Percentiles rank a stretch among this genome's conserved stretches.
Evolutionary conservation across 2,797 vertebrate species (phyloP).

Genomic region (Hephaestus fuliginosus): DNA sequence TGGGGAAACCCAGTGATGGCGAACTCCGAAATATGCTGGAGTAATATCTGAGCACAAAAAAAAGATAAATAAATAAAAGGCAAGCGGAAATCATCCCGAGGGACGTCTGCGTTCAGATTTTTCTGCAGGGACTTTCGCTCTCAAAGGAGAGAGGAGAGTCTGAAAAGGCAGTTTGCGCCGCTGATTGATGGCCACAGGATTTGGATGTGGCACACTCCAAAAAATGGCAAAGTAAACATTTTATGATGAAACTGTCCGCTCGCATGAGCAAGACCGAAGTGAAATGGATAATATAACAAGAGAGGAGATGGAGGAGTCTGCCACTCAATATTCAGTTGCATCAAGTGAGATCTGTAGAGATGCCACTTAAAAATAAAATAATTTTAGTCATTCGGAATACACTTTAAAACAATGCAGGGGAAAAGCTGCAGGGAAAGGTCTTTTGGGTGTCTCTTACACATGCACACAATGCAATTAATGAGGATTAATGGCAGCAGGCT

Average conservation of each 20-base stretch:
- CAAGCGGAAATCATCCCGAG: slow-evolving; percentile 7
- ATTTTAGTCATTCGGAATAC: not conserved
- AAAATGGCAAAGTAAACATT: slow-evolving; percentile 41
- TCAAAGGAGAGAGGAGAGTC: not conserved
- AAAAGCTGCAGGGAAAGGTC: not conserved
- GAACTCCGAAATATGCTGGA: slow-evolving; percentile 42
- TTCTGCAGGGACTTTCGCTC: slow-evolving; percentile 3
- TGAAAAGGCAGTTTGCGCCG: slow-evolving; percentile 2
- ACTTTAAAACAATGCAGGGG: not conserved
- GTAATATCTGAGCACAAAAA: slow-evolving; percentile 30
- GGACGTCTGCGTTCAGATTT: slow-evolving; percentile 14
- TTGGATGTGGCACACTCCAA: slow-evolving; percentile 11
- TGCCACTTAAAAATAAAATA: not conserved
- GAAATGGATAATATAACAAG: slow-evolving; percentile 25
- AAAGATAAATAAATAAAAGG: not conserved
- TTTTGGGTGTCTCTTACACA: not conserved
- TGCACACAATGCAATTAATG: slow-evolving; percentile 21
- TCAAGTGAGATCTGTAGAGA: not conserved
- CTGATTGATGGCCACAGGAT: slow-evolving; percentile 43
- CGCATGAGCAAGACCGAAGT: slow-evolving; percentile 17
- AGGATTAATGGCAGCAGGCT: slow-evolving; percentile 44
- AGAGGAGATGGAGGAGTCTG: slow-evolving; percentile 17
- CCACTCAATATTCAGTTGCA: not conserved
- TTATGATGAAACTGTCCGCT: slow-evolving; percentile 44
- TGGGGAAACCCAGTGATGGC: slow-evolving; percentile 43